These are phyloP conservation scores for Hyla sarda DNA, from an alignment of 2,113 vertebrate species.

Conservation along the genomic window DNA sequence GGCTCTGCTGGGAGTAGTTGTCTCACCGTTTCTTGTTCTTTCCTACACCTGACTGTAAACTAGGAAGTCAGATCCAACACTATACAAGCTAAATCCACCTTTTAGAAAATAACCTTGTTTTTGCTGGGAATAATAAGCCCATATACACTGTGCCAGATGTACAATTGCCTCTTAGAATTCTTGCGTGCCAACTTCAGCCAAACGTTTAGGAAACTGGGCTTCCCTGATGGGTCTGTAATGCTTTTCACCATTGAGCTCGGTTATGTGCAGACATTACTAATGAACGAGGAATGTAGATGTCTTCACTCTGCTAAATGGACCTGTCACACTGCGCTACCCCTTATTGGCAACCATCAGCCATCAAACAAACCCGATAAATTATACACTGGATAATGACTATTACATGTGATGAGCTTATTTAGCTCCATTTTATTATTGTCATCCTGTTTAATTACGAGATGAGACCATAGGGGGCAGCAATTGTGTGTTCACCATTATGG, in stretches of 20 bases:
- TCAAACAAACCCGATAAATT: background rate
- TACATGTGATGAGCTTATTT: background rate
- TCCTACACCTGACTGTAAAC: background rate
- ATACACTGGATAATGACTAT: background rate
- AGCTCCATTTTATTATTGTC: background rate
- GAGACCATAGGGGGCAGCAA: background rate
- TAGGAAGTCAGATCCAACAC: background rate
- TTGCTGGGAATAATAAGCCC: background rate
- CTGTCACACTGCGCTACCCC: conserved; percentile 31
- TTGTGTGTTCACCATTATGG: background rate
- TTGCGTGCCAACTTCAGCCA: background rate
- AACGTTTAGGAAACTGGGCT: conserved; percentile 16
- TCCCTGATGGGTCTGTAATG: conserved; percentile 9
- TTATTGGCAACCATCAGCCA: background rate
- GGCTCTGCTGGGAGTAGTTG: background rate
- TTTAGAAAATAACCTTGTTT: background rate
- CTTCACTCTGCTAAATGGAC: conserved; percentile 61
- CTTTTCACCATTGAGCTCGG: conserved; percentile 46
- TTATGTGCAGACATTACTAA: conserved; percentile 74
- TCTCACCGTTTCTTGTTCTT: background rate
- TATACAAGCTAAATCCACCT: background rate
- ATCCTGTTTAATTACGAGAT: background rate
- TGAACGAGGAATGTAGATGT: conserved; percentile 73
- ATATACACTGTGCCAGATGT: background rate
- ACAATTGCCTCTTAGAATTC: background rate